Percentiles rank a stretch among this genome's conserved stretches.
Evolutionary conservation across 2,113 vertebrate species (phyloP).

Genomic region (Calidris pugnax): DNA sequence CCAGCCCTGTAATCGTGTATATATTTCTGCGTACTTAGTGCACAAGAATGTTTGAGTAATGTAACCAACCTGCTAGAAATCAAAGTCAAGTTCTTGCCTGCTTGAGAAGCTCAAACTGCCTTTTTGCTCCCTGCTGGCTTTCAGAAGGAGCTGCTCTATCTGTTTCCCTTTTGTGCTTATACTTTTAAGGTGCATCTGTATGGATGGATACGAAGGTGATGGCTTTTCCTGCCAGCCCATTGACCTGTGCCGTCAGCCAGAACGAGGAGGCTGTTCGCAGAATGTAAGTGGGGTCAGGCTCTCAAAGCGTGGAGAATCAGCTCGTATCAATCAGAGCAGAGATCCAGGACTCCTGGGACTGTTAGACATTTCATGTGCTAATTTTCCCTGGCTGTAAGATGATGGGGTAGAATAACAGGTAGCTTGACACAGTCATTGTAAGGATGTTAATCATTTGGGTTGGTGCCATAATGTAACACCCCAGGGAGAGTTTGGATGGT

Average conservation of each 20-base stretch:
- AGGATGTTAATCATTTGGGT: background rate
- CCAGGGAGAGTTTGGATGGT: background rate
- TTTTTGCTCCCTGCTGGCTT: background rate
- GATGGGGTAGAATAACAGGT: background rate
- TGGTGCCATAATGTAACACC: background rate
- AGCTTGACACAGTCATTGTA: background rate
- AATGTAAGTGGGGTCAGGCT: conserved; percentile 80
- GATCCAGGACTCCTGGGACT: background rate
- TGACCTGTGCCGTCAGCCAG: conserved; percentile 80
- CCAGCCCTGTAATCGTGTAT: background rate
- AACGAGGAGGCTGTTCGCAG: conserved; percentile 82
- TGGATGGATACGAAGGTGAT: conserved; percentile 83
- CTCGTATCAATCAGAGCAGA: background rate
- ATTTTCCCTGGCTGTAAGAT: background rate
- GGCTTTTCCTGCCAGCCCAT: conserved; percentile 86
- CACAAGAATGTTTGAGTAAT: background rate
- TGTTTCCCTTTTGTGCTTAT: background rate
- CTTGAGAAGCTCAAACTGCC: background rate
- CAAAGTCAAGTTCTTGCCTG: background rate
- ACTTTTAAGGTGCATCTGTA: conserved; percentile 75
- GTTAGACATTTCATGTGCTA: background rate
- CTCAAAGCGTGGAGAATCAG: rapidly evolving
- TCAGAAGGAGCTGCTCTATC: background rate
- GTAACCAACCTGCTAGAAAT: background rate
- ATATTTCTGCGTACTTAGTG: background rate